Percentiles rank a stretch among this genome's conserved stretches.
These are phyloP conservation scores for Carassius gibelio DNA, from an alignment of 2,113 vertebrate genomes.

Conservation along the genomic window DNA sequence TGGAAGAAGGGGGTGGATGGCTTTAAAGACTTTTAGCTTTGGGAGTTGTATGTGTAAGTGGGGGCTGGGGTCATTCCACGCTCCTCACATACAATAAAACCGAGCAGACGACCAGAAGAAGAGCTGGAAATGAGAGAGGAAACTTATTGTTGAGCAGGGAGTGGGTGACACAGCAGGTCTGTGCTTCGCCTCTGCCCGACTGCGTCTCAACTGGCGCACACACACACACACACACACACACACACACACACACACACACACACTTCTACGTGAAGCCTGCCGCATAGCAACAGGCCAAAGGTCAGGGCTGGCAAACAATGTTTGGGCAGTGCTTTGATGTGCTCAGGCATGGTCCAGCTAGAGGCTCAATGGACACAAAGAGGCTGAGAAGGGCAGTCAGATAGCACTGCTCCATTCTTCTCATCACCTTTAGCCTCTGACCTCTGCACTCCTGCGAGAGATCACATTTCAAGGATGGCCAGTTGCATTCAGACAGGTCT, in stretches of 20 bases:
- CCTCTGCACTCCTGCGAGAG: conserved; percentile 75
- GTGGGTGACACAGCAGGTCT: conserved; percentile 29
- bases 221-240: background rate
- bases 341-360: conserved; percentile 70
- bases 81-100: conserved; percentile 50
- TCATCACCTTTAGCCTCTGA: conserved; percentile 72
- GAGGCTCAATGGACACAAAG: conserved; percentile 76
- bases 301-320: conserved; percentile 68
- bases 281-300: conserved; percentile 50
- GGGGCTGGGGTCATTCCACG: conserved; percentile 51
- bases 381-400: conserved; percentile 62
- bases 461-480: conserved; percentile 63
- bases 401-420: conserved; percentile 67
- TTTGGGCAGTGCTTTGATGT: conserved; percentile 81
- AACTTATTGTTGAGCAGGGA: conserved; percentile 22
- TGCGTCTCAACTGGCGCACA: background rate
- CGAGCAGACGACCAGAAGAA: conserved; percentile 25
- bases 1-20: conserved; percentile 27
- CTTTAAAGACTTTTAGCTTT: conserved; percentile 39
- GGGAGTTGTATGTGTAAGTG: conserved; percentile 38
- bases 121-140: background rate
- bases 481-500: conserved; percentile 64
- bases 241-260: background rate
- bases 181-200: conserved; percentile 4
- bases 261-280: background rate